A percentile compares a stretch with the other conserved stretches of the same genome.
Evolutionary conservation across 2,888 invertebrate species (phyloP).

Genomic region (Brachyptera risi): DNA sequence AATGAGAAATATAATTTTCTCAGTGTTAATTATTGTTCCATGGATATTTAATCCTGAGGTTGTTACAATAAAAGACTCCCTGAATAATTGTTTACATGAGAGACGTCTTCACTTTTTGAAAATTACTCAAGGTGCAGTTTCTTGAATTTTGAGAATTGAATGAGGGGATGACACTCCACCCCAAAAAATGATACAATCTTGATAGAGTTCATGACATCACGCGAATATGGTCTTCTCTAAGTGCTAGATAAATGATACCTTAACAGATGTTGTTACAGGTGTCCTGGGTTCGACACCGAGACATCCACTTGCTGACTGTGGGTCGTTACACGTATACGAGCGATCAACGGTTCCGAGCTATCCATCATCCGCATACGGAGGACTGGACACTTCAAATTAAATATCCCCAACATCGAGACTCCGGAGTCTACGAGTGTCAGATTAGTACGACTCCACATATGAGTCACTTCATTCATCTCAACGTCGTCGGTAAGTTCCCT

Average conservation of each 20-base stretch:
- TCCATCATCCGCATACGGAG: slow-evolving; percentile 70
- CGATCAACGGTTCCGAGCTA: slow-evolving; percentile 84
- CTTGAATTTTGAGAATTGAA: too few relatives aligned
- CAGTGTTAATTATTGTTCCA: too few relatives aligned
- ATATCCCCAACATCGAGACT: slow-evolving; percentile 85
- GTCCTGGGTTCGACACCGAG: slow-evolving; percentile 87
- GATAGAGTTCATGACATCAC: neutral
- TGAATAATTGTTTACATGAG: too few relatives aligned
- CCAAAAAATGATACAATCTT: too few relatives aligned
- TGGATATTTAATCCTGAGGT: too few relatives aligned
- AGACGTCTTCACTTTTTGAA: too few relatives aligned
- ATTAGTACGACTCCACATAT: slow-evolving; percentile 90
- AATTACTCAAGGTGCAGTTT: too few relatives aligned
- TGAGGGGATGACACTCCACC: too few relatives aligned
- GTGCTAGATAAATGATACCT: slow-evolving; percentile 9
- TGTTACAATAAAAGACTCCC: too few relatives aligned
- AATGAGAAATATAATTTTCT: too few relatives aligned
- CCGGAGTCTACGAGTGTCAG: slow-evolving; percentile 91
- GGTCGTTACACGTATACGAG: slow-evolving; percentile 89
- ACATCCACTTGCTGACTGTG: slow-evolving; percentile 84
- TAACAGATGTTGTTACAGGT: slow-evolving; percentile 58
- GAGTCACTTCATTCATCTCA: slow-evolving; percentile 86
- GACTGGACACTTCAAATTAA: slow-evolving; percentile 92
- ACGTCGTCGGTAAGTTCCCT: slow-evolving; percentile 84
- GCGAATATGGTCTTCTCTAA: neutral